Conservation (phyloP, 2,113 vertebrate species). For the Geococcyx californianus region DNA sequence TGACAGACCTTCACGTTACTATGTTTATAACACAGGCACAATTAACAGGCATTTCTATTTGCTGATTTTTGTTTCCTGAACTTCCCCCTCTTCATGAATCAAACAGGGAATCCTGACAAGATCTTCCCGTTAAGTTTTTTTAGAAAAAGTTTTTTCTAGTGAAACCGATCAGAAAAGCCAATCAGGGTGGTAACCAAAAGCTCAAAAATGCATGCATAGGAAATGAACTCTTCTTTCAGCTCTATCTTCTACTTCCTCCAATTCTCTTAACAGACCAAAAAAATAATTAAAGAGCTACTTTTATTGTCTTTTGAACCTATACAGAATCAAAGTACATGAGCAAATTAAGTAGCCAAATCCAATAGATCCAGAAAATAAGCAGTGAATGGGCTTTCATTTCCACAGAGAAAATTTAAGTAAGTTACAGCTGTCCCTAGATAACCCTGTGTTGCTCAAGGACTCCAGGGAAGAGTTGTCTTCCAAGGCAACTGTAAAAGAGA, state of each 20-base stretch:
- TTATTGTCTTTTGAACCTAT: background rate
- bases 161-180: background rate
- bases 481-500: background rate
- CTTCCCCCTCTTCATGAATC: background rate
- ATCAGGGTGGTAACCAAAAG: background rate
- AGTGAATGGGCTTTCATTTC: background rate
- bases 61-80: background rate
- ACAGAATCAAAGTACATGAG: background rate
- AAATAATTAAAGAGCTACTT: background rate
- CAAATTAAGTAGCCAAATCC: background rate
- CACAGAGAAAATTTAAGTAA: background rate
- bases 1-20: background rate
- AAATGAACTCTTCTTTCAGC: background rate
- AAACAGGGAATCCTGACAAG: background rate
- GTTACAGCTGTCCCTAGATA: constrained; percentile 1
- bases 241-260: constrained; percentile 6
- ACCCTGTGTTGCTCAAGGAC: background rate
- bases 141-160: background rate
- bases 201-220: background rate
- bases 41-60: background rate
- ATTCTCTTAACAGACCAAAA: background rate
- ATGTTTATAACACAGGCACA: background rate
- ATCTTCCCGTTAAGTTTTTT: background rate
- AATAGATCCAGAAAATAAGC: background rate
- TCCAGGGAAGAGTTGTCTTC: background rate